Evolutionary conservation across 1,140 invertebrate genomes (phyloP), one percentile per base, ranked within the genome.

Genomic region (Goniozus legneri): DNA sequence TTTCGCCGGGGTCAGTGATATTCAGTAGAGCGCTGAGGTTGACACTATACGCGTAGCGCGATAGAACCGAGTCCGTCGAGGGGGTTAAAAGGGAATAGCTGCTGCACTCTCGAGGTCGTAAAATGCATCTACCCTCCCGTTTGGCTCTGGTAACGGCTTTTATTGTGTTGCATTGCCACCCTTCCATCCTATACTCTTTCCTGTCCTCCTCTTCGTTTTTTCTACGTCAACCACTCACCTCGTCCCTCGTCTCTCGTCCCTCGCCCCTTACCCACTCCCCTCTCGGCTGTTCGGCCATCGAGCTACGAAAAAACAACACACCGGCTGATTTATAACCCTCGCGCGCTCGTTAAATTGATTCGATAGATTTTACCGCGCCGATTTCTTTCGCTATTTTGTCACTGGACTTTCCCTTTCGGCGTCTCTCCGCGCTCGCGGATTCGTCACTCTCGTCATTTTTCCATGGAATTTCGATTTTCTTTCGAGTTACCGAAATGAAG

Each of bases 261-360:
- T 30, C 8, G 22, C 35, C 27, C 22, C 14, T 6, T 22, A 14
- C 18, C 18, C 19, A 33, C 38, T 6, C 15, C 20, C 30, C n/a
- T n/a, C n/a, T n/a, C n/a, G n/a, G n/a, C n/a, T n/a, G n/a, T 46
- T 20, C 39, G 20, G 20, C 31, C 14, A 19, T 19, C n/a, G 35
- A 39, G 36, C 32, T 44, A 50, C 47, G 32, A 51, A 57, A 52
- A 62, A 52, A 62, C 60, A 67, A 67, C 58, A 62, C 56, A 52
- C 47, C 59, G 64, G 64, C 65, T 67, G 66, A 70, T 71, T 69
- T 68, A 70, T 63, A 62, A 65, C 63, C 62, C 51, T 50, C 49
- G 62, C 60, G 60, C 62, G 65, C 61, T 70, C 64, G 69, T 71
- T 73, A 71, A 71, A 70, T 61, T 64, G 69, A 71, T 69, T 69